These are phyloP conservation scores for Pseudopipra pipra DNA, from an alignment of 2,113 vertebrate genomes.

Conservation along the genomic window DNA sequence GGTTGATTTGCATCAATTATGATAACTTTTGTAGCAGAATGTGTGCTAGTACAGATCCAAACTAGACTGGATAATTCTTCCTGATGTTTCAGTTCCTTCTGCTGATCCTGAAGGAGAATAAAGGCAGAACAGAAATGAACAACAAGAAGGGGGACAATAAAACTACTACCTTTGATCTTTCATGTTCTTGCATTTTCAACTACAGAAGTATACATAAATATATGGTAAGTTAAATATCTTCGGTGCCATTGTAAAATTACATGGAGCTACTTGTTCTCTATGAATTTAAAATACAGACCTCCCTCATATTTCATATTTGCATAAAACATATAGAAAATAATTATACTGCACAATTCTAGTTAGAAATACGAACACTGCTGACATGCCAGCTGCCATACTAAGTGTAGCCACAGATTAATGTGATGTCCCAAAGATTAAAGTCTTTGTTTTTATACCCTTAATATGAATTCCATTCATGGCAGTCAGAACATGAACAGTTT, in stretches of 20 bases:
- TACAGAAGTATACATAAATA: neutral
- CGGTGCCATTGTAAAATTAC: neutral
- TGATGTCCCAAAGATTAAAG: neutral
- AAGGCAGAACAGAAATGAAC: neutral
- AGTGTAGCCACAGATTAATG: neutral
- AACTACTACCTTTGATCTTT: neutral
- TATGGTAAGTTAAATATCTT: neutral
- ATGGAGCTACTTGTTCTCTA: neutral
- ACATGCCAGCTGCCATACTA: neutral
- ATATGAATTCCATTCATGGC: neutral
- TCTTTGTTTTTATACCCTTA: neutral
- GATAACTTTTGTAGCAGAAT: conserved; percentile 89
- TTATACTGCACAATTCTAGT: neutral
- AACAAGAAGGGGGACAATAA: neutral
- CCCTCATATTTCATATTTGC: neutral
- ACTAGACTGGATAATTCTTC: conserved; percentile 95
- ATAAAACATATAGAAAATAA: neutral
- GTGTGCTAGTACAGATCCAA: conserved; percentile 97
- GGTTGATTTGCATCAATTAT: conserved; percentile 96
- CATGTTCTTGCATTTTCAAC: neutral
- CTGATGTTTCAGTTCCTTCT: conserved; percentile 88
- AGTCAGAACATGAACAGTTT: neutral
- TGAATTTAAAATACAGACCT: neutral
- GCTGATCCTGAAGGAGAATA: conserved; percentile 83
- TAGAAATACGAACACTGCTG: neutral